Evolutionary conservation across 2,888 invertebrate species (phyloP).

Genomic region (Brassicogethes aeneus): DNA sequence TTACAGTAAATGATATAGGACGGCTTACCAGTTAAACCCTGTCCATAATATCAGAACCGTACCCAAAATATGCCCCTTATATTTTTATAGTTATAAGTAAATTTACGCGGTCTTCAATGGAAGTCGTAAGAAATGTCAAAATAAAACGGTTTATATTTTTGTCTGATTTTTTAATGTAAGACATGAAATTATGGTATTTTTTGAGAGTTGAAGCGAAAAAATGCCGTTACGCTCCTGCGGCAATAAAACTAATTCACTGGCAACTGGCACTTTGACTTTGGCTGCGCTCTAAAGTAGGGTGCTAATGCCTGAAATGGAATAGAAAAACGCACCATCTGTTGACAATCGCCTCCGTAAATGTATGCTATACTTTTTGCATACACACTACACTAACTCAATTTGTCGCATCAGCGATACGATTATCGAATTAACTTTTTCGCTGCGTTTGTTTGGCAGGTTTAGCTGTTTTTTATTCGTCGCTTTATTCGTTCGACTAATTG

Average conservation of each 20-base stretch:
- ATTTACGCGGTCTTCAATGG: too few species aligned
- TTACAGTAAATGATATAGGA: slow-evolving; percentile 33
- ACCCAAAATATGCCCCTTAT: slow-evolving; percentile 6
- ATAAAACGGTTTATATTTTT: too few species aligned
- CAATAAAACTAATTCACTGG: slow-evolving; percentile 8
- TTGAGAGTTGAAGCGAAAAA: too few species aligned
- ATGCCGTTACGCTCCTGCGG: not conserved
- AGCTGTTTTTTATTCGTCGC: too few species aligned
- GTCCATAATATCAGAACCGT: slow-evolving; percentile 25
- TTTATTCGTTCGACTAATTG: too few species aligned
- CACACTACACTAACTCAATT: slow-evolving; percentile 30
- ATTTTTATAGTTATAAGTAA: too few species aligned
- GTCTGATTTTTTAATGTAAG: too few species aligned
- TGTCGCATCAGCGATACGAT: slow-evolving; percentile 21
- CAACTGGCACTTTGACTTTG: slow-evolving; percentile 29
- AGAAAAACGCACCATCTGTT: slow-evolving; percentile 45
- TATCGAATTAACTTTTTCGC: slow-evolving; percentile 6
- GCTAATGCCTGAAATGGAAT: slow-evolving; percentile 44
- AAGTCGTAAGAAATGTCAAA: too few species aligned
- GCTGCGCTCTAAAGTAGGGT: slow-evolving; percentile 24
- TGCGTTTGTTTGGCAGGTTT: not conserved
- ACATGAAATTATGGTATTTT: too few species aligned
- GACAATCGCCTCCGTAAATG: slow-evolving; percentile 36
- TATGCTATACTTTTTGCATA: slow-evolving; percentile 31
- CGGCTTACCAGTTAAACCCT: slow-evolving; percentile 31